A percentile compares a stretch with the other conserved stretches of the same genome.
Evolutionary conservation across 2,113 vertebrate genomes (phyloP).

Genomic region (Antigone vipio): DNA sequence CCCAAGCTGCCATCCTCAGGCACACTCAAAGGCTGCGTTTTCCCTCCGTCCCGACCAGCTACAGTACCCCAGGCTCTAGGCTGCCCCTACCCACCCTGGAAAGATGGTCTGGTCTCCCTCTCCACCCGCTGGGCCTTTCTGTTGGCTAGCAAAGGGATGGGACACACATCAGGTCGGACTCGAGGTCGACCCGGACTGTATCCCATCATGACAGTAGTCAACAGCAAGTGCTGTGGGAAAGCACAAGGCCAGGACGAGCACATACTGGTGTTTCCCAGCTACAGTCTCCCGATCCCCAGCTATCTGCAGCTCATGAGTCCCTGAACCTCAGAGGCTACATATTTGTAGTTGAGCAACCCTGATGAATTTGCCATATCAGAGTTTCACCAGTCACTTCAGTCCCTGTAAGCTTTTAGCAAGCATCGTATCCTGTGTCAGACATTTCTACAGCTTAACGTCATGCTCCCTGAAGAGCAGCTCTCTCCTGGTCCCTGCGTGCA

Average conservation of each 20-base stretch:
- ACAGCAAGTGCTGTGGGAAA: neutral
- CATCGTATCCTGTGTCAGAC: neutral
- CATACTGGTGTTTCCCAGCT: neutral
- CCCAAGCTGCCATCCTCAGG: neutral
- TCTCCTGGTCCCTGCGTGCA: neutral
- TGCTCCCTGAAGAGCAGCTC: accelerated
- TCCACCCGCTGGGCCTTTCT: neutral
- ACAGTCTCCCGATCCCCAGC: neutral
- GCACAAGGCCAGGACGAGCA: neutral
- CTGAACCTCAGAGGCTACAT: neutral
- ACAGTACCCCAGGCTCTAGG: accelerated
- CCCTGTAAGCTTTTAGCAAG: neutral
- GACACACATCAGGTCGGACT: accelerated
- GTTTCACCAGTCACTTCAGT: neutral
- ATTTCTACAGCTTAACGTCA: neutral
- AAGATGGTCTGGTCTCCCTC: neutral
- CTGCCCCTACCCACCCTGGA: neutral
- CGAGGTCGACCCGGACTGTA: neutral
- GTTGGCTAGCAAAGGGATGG: neutral
- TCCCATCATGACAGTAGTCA: neutral
- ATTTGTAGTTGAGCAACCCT: neutral
- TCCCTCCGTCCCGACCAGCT: neutral
- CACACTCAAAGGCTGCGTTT: neutral
- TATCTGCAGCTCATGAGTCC: neutral
- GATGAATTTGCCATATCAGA: accelerated